Conservation (phyloP, 2,113 vertebrate genomes). For the Pagrus major region DNA sequence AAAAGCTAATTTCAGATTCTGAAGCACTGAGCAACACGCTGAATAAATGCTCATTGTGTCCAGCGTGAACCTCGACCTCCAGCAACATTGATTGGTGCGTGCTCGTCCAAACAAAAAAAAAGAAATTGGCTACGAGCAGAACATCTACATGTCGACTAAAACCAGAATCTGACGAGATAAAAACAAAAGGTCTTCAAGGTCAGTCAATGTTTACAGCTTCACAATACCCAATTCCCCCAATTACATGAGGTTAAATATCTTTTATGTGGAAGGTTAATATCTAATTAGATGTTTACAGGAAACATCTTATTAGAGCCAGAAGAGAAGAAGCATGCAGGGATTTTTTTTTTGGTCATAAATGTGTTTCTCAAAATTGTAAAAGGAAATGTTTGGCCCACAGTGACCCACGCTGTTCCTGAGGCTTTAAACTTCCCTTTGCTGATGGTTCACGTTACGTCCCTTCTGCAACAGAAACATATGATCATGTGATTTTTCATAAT, state of each 20-base stretch:
- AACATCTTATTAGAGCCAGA: neutral
- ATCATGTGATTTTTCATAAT: too few relatives aligned
- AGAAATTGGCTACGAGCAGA: neutral
- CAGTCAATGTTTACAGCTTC: too few relatives aligned
- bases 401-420: too few relatives aligned
- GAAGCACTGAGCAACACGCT: neutral
- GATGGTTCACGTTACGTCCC: too few relatives aligned
- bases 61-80: slow-evolving; percentile 17
- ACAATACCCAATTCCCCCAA: neutral
- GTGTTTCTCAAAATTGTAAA: too few relatives aligned
- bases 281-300: neutral
- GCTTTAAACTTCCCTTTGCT: too few relatives aligned
- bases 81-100: neutral
- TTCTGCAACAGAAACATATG: too few relatives aligned
- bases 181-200: neutral
- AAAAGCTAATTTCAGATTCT: slow-evolving; percentile 16
- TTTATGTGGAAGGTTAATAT: neutral
- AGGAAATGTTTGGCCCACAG: too few relatives aligned
- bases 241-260: neutral
- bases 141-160: neutral
- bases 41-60: slow-evolving; percentile 6
- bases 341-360: too few relatives aligned
- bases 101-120: neutral
- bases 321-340: neutral
- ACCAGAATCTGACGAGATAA: neutral